These are phyloP conservation scores for Listronotus bonariensis DNA, from an alignment of 1,140 invertebrate genomes.

Conservation along the genomic window DNA sequence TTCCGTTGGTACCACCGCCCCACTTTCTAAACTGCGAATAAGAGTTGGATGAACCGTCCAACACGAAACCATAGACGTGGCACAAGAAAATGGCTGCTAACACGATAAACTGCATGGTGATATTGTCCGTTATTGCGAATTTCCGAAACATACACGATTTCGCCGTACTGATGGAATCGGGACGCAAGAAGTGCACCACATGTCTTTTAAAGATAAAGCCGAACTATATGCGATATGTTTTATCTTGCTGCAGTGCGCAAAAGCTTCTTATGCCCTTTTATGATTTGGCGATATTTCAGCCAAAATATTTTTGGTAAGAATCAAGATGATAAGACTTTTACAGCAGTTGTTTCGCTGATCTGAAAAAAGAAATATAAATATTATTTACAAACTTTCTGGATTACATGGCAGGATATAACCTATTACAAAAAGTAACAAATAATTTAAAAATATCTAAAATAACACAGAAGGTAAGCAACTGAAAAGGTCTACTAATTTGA, in stretches of 20 bases:
- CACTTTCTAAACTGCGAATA: constrained; percentile 91
- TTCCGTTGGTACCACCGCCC: constrained; percentile 83
- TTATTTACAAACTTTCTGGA: too few species aligned
- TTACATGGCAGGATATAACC: too few species aligned
- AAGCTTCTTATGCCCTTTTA: constrained; percentile 8
- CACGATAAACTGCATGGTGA: constrained; percentile 34
- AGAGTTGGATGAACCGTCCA: constrained; percentile 83
- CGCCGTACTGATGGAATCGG: constrained; percentile 9
- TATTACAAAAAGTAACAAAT: too few species aligned
- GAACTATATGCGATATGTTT: constrained; percentile 22
- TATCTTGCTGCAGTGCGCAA: neutral
- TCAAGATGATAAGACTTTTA: too few species aligned
- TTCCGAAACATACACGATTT: neutral
- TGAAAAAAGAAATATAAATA: too few species aligned
- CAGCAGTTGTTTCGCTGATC: too few species aligned
- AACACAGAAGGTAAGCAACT: too few species aligned
- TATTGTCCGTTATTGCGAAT: neutral
- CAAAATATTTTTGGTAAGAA: too few species aligned
- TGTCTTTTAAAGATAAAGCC: constrained; percentile 22
- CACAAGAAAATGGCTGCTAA: constrained; percentile 21
- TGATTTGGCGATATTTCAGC: too few species aligned
- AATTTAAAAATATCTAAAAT: too few species aligned
- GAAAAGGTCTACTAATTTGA: too few species aligned
- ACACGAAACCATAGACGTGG: constrained; percentile 62
- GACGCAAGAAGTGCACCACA: constrained; percentile 14